Percentiles rank a stretch among this genome's conserved stretches.
Conservation (phyloP, 2,888 invertebrate genomes). For the Laspeyria flexula region DNA sequence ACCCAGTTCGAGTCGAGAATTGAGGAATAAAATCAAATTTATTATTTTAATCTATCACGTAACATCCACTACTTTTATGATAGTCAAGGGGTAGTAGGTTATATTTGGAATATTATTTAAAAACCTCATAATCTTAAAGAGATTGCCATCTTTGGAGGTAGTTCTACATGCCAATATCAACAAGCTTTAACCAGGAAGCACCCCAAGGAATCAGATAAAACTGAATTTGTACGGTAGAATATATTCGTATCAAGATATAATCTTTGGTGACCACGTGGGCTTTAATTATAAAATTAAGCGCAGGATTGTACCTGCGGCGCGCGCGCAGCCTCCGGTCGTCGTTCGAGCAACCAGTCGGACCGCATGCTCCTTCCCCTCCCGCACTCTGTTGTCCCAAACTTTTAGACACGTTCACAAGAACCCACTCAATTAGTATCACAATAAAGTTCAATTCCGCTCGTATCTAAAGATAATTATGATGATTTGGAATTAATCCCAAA, state of each 20-base stretch:
- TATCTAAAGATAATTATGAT: constrained; percentile 38
- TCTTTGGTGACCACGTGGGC: constrained; percentile 59
- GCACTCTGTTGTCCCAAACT: constrained; percentile 70
- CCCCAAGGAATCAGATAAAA: constrained; percentile 36
- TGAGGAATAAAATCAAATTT: too few relatives aligned
- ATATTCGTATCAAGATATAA: constrained; percentile 50
- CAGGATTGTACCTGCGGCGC: constrained; percentile 70
- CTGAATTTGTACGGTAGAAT: constrained; percentile 49
- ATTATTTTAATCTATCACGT: too few relatives aligned
- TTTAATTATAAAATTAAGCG: constrained; percentile 63
- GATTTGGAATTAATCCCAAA: constrained; percentile 39
- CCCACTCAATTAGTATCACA: constrained; percentile 37
- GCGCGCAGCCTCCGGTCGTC: constrained; percentile 84
- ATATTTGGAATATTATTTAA: too few relatives aligned
- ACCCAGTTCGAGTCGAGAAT: too few relatives aligned
- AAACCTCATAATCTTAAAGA: too few relatives aligned
- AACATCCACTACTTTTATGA: too few relatives aligned
- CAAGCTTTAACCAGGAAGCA: constrained; percentile 26
- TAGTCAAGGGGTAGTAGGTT: too few relatives aligned
- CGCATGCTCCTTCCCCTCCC: constrained; percentile 70
- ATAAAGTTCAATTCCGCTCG: constrained; percentile 40
- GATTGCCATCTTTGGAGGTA: too few relatives aligned
- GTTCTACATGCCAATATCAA: background rate
- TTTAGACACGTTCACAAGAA: constrained; percentile 49
- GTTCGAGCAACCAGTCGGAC: constrained; percentile 83